Evolutionary conservation across 2,113 vertebrate species (phyloP).

Genomic region (Amphilophus citrinellus): DNA sequence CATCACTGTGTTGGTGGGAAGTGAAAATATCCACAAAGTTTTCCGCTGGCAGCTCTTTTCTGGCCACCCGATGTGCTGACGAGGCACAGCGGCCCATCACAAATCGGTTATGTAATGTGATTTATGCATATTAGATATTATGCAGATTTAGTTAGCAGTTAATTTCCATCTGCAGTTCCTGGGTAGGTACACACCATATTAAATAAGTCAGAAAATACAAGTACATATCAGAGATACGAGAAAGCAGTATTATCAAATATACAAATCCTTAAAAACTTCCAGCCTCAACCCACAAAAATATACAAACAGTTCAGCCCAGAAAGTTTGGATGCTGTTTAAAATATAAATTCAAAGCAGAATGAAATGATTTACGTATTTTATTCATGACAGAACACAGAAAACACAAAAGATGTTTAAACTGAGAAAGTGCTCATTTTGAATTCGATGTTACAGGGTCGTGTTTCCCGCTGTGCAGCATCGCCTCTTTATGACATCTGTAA

Average conservation of each 20-base stretch:
- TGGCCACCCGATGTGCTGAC: background rate
- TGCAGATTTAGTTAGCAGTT: background rate
- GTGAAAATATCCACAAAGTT: background rate
- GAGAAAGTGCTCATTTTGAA: background rate
- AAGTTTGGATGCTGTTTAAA: rapidly evolving
- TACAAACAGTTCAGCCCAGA: background rate
- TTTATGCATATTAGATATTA: background rate
- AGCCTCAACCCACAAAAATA: background rate
- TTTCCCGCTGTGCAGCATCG: too few relatives aligned
- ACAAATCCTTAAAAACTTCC: background rate
- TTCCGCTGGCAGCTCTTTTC: background rate
- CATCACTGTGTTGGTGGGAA: background rate
- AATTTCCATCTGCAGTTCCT: background rate
- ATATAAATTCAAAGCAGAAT: too few relatives aligned
- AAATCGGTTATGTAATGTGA: background rate
- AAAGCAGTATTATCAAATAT: background rate
- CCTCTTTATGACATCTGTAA: too few relatives aligned
- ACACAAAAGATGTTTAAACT: too few relatives aligned
- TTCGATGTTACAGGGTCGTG: too few relatives aligned
- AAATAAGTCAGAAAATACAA: background rate
- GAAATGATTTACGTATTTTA: background rate
- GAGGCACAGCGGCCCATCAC: background rate
- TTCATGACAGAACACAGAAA: background rate
- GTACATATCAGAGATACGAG: background rate
- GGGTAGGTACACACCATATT: background rate